Evolutionary conservation across 2,113 vertebrate genomes (phyloP).

Genomic region (Phalacrocorax carbo): DNA sequence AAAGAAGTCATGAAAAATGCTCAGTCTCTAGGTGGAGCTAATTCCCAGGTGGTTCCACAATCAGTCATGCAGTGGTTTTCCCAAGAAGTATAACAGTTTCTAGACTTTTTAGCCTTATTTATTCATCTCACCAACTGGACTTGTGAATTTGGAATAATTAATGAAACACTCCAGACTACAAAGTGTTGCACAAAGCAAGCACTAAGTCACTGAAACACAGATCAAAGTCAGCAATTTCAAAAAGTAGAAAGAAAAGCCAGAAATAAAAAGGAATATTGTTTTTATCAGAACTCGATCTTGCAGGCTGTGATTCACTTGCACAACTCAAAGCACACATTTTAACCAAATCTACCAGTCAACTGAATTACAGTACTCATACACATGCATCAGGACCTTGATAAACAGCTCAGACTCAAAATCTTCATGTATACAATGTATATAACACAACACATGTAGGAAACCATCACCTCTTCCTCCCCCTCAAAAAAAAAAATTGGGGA

Average conservation of each 20-base stretch:
- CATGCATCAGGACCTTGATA: background rate
- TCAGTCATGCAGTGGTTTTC: background rate
- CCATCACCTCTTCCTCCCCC: background rate
- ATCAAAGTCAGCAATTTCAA: background rate
- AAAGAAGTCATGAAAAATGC: background rate
- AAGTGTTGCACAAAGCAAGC: background rate
- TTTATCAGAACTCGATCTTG: background rate
- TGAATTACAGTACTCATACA: background rate
- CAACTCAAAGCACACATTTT: background rate
- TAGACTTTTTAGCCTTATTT: background rate
- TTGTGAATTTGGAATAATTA: background rate
- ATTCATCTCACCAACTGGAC: background rate
- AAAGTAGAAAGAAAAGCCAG: background rate
- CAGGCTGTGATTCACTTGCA: background rate
- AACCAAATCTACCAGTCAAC: background rate
- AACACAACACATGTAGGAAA: background rate
- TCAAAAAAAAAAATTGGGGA: background rate
- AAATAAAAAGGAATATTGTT: background rate
- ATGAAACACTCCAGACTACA: background rate
- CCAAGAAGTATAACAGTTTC: background rate
- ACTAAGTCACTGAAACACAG: background rate
- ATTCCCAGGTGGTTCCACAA: background rate
- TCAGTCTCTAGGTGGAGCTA: background rate
- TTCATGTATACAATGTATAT: background rate
- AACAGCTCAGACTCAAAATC: background rate